Conservation (phyloP, 2,888 invertebrate genomes). For the Xestia sexstrigata region DNA sequence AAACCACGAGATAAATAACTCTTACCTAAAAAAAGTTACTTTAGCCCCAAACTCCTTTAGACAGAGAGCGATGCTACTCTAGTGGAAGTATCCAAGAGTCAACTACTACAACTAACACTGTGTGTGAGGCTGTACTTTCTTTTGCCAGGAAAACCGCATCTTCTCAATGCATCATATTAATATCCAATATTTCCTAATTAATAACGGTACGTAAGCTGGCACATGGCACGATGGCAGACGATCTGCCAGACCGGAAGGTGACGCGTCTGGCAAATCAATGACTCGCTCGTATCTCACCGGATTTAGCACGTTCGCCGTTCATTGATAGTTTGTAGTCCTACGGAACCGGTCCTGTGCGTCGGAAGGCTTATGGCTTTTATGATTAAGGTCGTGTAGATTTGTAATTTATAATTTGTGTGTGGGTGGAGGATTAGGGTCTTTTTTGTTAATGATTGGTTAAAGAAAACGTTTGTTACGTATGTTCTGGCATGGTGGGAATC, state of each 20-base stretch:
- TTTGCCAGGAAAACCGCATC: not conserved
- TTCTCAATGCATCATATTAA: not conserved
- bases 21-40: no score
- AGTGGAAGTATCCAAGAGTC: not conserved
- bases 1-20: not conserved
- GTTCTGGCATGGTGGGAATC: slow-evolving; percentile 3
- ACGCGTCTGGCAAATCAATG: slow-evolving; percentile 59
- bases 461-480: not conserved
- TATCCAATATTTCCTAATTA: not conserved
- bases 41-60: no score
- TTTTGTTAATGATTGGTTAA: slow-evolving; percentile 18
- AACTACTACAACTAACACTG: not conserved
- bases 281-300: slow-evolving; percentile 54
- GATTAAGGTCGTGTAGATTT: slow-evolving; percentile 35
- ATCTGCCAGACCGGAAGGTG: slow-evolving; percentile 55
- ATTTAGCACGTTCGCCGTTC: slow-evolving; percentile 55
- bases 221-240: slow-evolving; percentile 29
- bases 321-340: slow-evolving; percentile 59
- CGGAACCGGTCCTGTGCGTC: slow-evolving; percentile 54
- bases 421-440: slow-evolving; percentile 22
- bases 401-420: slow-evolving; percentile 33
- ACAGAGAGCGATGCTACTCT: no score
- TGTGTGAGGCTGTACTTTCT: not conserved
- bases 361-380: slow-evolving; percentile 41
- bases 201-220: slow-evolving; percentile 28